These are phyloP conservation scores for Zeus faber DNA, from an alignment of 2,113 vertebrate genomes.

Conservation along the genomic window DNA sequence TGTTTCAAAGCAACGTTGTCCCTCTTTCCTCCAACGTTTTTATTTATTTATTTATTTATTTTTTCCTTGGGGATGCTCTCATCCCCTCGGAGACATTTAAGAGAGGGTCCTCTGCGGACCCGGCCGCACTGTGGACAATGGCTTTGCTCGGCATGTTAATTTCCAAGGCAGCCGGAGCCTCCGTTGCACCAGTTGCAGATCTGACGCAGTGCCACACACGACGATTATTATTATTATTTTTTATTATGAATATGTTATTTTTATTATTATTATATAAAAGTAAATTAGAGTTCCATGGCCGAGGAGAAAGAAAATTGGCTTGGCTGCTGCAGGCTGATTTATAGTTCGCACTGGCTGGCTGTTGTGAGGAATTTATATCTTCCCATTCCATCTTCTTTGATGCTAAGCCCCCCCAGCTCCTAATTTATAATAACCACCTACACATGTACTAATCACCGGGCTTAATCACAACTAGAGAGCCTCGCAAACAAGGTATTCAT, in stretches of 20 bases:
- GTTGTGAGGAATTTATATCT: slow-evolving; percentile 2
- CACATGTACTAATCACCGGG: slow-evolving; percentile 51
- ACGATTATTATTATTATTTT: neutral
- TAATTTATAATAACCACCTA: slow-evolving; percentile 56
- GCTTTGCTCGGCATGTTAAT: slow-evolving; percentile 15
- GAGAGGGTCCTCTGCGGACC: slow-evolving; percentile 25
- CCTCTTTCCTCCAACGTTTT: too few relatives aligned
- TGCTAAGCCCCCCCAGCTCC: slow-evolving; percentile 15
- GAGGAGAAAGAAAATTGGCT: slow-evolving; percentile 13
- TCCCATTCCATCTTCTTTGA: slow-evolving; percentile 27
- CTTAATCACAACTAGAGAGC: slow-evolving; percentile 49
- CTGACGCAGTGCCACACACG: too few relatives aligned
- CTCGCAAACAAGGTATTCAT: slow-evolving; percentile 41
- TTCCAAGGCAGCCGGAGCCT: slow-evolving; percentile 3
- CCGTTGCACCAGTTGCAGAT: slow-evolving; percentile 16
- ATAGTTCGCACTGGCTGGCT: neutral
- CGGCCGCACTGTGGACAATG: slow-evolving; percentile 23
- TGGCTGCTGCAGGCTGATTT: slow-evolving; percentile 11
- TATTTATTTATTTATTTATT: too few relatives aligned
- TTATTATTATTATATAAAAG: neutral
- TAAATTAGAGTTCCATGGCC: neutral
- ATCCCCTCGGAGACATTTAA: slow-evolving; percentile 38
- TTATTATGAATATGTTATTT: neutral
- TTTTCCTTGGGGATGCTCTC: slow-evolving; percentile 27
- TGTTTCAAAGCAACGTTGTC: too few relatives aligned